phyloP scores from a whole-genome alignment of 2,797 vertebrate species.

The Falco rusticolus region DNA sequence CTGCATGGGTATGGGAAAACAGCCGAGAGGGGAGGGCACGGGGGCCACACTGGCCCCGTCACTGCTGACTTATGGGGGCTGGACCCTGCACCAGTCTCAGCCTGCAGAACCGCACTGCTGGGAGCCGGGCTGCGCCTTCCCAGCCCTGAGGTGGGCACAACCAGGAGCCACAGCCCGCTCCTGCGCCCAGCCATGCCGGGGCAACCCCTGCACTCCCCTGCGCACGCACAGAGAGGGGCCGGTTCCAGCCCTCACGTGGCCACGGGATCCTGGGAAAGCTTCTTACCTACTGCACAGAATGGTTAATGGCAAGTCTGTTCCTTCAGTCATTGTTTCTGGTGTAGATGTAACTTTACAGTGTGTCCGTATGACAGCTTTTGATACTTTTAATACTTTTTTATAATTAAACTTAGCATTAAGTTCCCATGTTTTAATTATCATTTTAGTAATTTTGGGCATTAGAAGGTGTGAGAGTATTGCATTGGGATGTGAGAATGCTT shows the following conservation, averaged over 20 bases:
- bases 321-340: slow-evolving; percentile 45
- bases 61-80: fast-evolving
- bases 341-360: neutral
- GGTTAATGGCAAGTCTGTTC: slow-evolving; percentile 29
- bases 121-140: neutral
- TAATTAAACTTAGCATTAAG: neutral
- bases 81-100: fast-evolving
- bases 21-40: fast-evolving
- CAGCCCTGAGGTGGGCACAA: neutral
- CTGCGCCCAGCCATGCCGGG: slow-evolving; percentile 37
- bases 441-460: neutral
- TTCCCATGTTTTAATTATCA: neutral
- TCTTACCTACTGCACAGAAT: slow-evolving; percentile 1
- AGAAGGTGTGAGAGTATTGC: neutral
- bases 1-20: neutral
- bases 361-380: fast-evolving
- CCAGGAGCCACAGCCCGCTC: slow-evolving; percentile 19
- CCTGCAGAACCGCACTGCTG: neutral
- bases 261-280: slow-evolving; percentile 41
- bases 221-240: neutral
- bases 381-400: neutral
- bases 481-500: neutral
- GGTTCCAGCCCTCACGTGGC: neutral
- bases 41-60: fast-evolving
- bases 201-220: slow-evolving; percentile 27